Base-by-base conservation (phyloP, 2,797 vertebrate species). In the Phalloptychus januarius region DNA sequence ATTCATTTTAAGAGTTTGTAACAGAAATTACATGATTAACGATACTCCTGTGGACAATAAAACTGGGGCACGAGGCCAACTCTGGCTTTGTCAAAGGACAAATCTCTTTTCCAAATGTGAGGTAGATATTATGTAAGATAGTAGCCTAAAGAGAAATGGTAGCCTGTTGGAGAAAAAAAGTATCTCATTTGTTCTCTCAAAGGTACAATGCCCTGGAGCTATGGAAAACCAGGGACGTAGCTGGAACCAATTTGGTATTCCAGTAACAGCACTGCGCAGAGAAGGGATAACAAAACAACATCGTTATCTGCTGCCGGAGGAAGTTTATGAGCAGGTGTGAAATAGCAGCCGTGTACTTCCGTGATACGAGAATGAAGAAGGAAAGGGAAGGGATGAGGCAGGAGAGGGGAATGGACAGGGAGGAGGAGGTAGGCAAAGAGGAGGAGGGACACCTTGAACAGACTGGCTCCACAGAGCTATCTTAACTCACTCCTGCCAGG, bases 311-410 rank as follows among this genome's bases (percentile, higher is more conserved):
- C 85, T 77, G 90, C 92, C 88, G 75, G 81, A 88, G 91, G 88
- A 91, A 75, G 90, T 93, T 93, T 94, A 94, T 86, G 87, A 92
- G 90, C 92, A 92, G 90, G 92, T 93, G 90, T 92, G 90, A 91
- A 91, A 85, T 82, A 87, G 86, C 81, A 79, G 88, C 79, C 54
- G 65, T 75, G 74, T 58, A 48, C 61, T 80, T 83, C 72, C 33
- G 48, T 67, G 79, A 81, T 79, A 81, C 85, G 91, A 80, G 80
- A 88, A 90, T 74, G 82, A 87, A 85, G 87, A 85, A 31, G 31
- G 83, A 73, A 83, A 83, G 76, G 78, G 75, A 78, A 81, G 76
- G 80, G 61, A 44, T 79, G 73, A 75, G 78, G 48, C 76, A 67
- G 78, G 73, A 18, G 16, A 7, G 13, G n/a, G 8, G 54, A 13